Base-by-base conservation (phyloP, 2,113 vertebrate genomes). In the Corynorhinus townsendii region DNA sequence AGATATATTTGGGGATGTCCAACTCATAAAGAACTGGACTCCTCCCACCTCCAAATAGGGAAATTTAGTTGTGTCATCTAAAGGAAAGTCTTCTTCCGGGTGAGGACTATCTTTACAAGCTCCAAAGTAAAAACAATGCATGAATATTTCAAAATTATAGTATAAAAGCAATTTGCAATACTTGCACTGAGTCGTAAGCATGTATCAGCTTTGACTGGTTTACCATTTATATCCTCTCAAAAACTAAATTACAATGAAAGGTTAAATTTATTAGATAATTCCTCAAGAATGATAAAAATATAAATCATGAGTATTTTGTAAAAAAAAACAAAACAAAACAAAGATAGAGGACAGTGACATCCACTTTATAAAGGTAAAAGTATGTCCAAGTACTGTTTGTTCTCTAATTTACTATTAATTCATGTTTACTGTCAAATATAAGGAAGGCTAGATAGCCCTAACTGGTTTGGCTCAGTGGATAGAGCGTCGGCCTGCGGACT, bases 321-420 rank as follows among this genome's bases (percentile, higher is more conserved):
- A 59, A 62, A 93, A 94, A 80, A 71, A 96, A 66, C 64, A 96
- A 59, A 52, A n/a, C 26, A 66, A 91, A 93, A n/a, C n/a, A n/a
- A 73, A 49, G 30, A 19, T 88, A 4, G 24, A 52, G 28, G 73
- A 90, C 82, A 49, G 33, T 92, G 17, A 83, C 20, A 90, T 43
- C n/a, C 26, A 22, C 80, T 92, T 91, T 94, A 87, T 84, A 76
- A 85, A 80, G 17, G 0, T 72, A 80, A 82, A 81, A 81, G 20
- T 79, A 85, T 77, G 77, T 88, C 28, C 22, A 87, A 90, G 71
- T 76, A 87, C 1, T 87, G n/a, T 64, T 69, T 91, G 73, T 86
- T 87, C 75, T 69, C 10, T 93, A 89, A 66, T 45, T 49, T 93
- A 87, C 43, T 82, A 86, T 54, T 66, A 92, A 69, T 80, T 35